Evolutionary conservation across 1,140 invertebrate species (phyloP).

Genomic region (Bombus waltoni): DNA sequence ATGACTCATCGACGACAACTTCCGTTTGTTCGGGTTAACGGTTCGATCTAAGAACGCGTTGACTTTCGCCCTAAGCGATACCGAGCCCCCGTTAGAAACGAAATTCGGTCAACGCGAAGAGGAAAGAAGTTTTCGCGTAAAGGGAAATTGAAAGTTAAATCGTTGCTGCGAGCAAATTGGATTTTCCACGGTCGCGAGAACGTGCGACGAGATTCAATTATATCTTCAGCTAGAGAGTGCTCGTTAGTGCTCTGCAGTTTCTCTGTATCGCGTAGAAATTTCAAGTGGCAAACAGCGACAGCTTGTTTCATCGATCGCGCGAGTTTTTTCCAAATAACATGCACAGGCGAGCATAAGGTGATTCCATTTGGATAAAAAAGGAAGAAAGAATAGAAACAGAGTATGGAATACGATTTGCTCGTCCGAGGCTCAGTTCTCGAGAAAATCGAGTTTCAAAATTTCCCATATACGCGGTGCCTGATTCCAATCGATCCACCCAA

Average conservation of each 20-base stretch:
- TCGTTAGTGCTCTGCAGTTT: background rate
- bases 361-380: no score
- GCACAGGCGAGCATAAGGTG: no score
- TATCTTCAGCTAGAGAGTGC: background rate
- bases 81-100: background rate
- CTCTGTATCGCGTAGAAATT: background rate
- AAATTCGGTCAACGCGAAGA: background rate
- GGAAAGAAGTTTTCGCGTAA: background rate
- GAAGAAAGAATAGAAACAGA: no score
- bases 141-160: slow-evolving; percentile 3
- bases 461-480: no score
- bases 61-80: background rate
- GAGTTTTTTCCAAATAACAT: no score
- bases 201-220: slow-evolving; percentile 21
- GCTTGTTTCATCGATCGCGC: background rate
- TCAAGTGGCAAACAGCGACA: background rate
- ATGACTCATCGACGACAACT: background rate
- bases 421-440: no score
- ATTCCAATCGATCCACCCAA: no score
- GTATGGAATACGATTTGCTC: no score
- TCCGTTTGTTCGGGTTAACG: background rate
- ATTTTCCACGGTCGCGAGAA: background rate
- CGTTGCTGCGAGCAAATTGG: slow-evolving; percentile 14
- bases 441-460: no score
- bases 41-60: background rate